phyloP scores from a whole-genome alignment of 2,113 vertebrate species.

The Chlamydotis undulata region DNA sequence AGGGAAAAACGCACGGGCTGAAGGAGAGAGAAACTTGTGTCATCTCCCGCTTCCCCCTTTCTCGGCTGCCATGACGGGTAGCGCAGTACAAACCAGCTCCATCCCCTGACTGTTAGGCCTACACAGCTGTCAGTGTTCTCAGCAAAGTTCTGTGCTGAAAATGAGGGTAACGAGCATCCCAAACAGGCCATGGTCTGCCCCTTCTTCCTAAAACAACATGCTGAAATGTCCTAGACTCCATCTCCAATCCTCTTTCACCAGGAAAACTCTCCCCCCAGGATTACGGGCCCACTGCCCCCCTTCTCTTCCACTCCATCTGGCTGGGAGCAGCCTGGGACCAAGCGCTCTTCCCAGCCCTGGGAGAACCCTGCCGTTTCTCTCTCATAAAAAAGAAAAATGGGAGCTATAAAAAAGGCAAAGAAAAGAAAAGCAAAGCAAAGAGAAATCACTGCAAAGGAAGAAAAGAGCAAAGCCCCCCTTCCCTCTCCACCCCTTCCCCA shows the following conservation, averaged over 20 bases:
- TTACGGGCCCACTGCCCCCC: constrained; percentile 30
- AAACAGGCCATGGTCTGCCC: not conserved
- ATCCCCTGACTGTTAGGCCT: not conserved
- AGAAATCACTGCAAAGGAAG: constrained; percentile 10
- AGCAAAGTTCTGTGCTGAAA: not conserved
- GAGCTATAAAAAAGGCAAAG: constrained; percentile 61
- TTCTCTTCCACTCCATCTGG: constrained; percentile 53
- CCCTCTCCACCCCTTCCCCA: not conserved
- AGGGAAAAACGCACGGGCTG: not conserved
- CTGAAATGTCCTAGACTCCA: not conserved
- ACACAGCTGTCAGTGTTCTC: not conserved
- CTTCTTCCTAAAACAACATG: not conserved
- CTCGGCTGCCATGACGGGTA: not conserved
- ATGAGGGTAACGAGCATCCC: not conserved
- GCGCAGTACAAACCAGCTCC: not conserved
- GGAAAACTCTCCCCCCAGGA: constrained; percentile 32
- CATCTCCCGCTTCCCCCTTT: not conserved
- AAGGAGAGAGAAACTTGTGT: not conserved
- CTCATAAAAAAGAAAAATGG: constrained; percentile 70
- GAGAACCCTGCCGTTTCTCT: constrained; percentile 58
- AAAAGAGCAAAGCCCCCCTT: constrained; percentile 49
- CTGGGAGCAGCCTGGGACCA: constrained; percentile 61
- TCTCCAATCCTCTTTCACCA: constrained; percentile 24
- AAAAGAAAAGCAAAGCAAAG: constrained; percentile 54
- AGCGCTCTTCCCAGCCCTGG: constrained; percentile 34